Evolutionary conservation across 2,888 invertebrate species (phyloP).

Genomic region (Thysanoteuthis rhombus): DNA sequence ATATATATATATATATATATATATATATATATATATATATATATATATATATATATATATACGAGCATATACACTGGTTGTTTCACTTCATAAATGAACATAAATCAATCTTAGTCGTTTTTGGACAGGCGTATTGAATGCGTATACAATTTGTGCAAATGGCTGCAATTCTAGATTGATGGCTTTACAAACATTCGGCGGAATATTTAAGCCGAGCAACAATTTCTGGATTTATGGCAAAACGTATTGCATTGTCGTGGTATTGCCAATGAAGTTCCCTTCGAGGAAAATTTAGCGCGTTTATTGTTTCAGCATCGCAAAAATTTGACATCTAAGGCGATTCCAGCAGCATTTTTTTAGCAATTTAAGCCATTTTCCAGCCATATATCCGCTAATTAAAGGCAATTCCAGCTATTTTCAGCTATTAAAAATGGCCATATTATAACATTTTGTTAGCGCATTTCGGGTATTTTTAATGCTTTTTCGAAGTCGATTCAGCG

Average conservation of each 20-base stretch:
- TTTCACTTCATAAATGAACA: background rate
- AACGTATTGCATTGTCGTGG: background rate
- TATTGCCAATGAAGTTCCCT: background rate
- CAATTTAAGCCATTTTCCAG: too few species aligned
- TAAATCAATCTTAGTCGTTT: background rate
- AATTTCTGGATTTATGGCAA: background rate
- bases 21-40: background rate
- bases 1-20: background rate
- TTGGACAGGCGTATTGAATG: background rate
- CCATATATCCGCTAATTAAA: too few species aligned
- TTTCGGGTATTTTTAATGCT: too few species aligned
- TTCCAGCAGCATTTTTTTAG: too few species aligned
- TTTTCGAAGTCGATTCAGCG: too few species aligned
- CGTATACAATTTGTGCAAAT: conserved; percentile 12
- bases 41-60: too few species aligned
- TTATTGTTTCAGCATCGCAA: too few species aligned
- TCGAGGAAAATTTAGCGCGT: too few species aligned
- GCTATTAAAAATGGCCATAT: too few species aligned
- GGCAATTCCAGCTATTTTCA: too few species aligned
- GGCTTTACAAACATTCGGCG: background rate
- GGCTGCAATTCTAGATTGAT: background rate
- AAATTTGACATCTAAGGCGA: too few species aligned
- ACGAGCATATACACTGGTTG: background rate
- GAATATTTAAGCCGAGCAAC: background rate
- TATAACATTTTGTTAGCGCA: too few species aligned